Evolutionary conservation across 2,113 vertebrate genomes (phyloP).

Genomic region (Odontophorus gujanensis): DNA sequence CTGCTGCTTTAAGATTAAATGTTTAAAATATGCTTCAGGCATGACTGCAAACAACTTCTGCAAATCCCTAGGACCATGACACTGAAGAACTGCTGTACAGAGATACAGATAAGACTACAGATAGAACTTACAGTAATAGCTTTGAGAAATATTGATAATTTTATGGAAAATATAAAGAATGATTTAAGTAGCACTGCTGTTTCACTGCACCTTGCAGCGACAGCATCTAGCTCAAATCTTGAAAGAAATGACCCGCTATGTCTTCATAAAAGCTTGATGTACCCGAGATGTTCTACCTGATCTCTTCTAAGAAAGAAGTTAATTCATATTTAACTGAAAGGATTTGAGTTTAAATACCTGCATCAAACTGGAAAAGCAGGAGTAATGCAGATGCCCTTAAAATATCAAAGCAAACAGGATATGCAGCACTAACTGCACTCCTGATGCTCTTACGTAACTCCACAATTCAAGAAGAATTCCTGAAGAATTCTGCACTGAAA

Average conservation of each 20-base stretch:
- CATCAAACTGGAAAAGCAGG: not conserved
- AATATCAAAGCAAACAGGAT: not conserved
- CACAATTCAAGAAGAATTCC: rapidly evolving
- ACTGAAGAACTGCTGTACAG: not conserved
- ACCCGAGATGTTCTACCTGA: not conserved
- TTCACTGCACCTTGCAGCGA: not conserved
- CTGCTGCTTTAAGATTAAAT: not conserved
- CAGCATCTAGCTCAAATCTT: not conserved
- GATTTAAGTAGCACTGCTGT: not conserved
- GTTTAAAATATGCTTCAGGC: not conserved
- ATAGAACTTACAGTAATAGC: not conserved
- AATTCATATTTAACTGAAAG: not conserved
- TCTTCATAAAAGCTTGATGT: not conserved
- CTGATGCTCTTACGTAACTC: not conserved
- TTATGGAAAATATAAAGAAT: not conserved
- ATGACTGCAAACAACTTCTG: not conserved
- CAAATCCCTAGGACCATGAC: not conserved
- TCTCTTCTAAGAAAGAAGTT: not conserved
- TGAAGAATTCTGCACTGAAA: not conserved
- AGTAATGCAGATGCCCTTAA: not conserved
- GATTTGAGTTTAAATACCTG: not conserved
- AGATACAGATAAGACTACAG: not conserved
- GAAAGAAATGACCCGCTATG: not conserved
- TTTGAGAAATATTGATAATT: not conserved
- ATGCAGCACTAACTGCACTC: not conserved